These are phyloP conservation scores for Lytechinus variegatus DNA, from an alignment of 35 echinoderm and acorn worm species.

Conservation along the genomic window DNA sequence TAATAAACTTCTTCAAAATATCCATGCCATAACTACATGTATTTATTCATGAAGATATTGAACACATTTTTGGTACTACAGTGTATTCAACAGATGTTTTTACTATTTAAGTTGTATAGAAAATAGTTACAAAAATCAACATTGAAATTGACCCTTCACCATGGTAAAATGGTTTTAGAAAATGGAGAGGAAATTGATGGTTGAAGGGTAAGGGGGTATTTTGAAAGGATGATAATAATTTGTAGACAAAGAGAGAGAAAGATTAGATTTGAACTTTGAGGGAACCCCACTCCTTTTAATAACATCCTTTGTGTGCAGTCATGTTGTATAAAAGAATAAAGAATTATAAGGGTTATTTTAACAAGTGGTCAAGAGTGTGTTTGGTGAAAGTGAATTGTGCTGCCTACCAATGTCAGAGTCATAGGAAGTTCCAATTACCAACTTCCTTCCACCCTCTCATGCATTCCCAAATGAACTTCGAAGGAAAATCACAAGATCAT, in stretches of 20 bases:
- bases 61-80: no score
- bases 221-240: not conserved
- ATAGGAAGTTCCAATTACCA: constrained; percentile 53
- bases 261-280: not conserved
- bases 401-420: constrained; percentile 53
- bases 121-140: not conserved
- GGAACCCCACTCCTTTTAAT: not conserved
- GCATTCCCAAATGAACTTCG: constrained; percentile 17
- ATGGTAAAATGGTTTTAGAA: not conserved
- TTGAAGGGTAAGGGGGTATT: not conserved
- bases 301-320: constrained; percentile 14
- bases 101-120: no score
- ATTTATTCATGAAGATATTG: no score
- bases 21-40: no score
- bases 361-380: constrained; percentile 33
- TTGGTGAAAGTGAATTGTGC: constrained; percentile 14
- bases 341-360: not conserved
- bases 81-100: no score
- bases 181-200: not conserved
- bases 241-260: not conserved
- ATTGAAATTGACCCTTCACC: not conserved
- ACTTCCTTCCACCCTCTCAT: constrained; percentile 41
- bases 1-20: no score
- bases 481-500: constrained; percentile 34
- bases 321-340: constrained; percentile 4